Conservation (phyloP, 2,888 invertebrate genomes). For the Cataglyphis altisquamis region DNA sequence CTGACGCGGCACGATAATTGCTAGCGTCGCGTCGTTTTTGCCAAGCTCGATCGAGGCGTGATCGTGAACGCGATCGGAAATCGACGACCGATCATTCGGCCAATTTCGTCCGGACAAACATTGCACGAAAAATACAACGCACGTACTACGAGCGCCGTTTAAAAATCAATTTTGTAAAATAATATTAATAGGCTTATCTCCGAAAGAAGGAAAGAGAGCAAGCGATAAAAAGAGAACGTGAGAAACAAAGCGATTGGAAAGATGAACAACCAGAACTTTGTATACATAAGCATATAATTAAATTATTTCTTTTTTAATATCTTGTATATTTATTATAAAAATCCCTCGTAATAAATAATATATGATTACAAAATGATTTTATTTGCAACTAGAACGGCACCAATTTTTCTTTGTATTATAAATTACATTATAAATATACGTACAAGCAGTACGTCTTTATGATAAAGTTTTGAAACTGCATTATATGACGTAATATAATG, state of each 20-base stretch:
- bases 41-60: slow-evolving; percentile 31
- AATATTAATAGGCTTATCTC: slow-evolving; percentile 31
- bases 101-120: slow-evolving; percentile 34
- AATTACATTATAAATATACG: not conserved
- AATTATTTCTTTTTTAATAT: not conserved
- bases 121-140: slow-evolving; percentile 33
- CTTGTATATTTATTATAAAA: not conserved
- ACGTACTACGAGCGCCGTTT: slow-evolving; percentile 26
- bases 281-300: not conserved
- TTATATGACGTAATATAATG: not conserved
- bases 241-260: not conserved
- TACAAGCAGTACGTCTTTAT: not conserved
- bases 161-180: slow-evolving; percentile 51
- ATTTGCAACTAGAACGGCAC: not conserved
- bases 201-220: no score
- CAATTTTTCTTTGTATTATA: not conserved
- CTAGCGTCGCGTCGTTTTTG: slow-evolving; percentile 42
- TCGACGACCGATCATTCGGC: slow-evolving; percentile 47
- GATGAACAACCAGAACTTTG: not conserved
- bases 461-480: not conserved
- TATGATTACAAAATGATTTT: not conserved
- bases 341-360: not conserved
- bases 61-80: slow-evolving; percentile 51
- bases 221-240: not conserved
- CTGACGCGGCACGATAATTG: slow-evolving; percentile 44